Conservation (phyloP, 37 sponge, comb jelly and placozoan genomes). For the Ianthella basta region DNA sequence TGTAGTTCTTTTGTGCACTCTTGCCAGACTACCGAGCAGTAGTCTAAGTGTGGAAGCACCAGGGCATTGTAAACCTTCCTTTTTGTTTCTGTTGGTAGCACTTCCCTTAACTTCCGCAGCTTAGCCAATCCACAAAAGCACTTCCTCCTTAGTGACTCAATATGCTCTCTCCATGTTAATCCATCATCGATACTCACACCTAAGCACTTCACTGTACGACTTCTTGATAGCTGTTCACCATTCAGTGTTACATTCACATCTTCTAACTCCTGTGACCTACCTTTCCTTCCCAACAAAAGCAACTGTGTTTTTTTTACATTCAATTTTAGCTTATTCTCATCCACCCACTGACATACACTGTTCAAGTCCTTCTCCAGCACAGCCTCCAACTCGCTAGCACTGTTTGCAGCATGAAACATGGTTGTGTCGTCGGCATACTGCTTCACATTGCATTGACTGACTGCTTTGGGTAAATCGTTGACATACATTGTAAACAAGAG, state of each 20-base stretch:
- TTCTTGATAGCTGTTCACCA: not conserved
- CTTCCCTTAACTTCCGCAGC: constrained; percentile 14
- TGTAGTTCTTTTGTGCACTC: no score
- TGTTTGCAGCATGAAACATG: not conserved
- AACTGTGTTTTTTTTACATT: not conserved
- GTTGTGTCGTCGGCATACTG: constrained; percentile 51
- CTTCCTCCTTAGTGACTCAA: not conserved
- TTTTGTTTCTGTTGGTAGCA: constrained; percentile 2
- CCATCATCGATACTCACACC: not conserved
- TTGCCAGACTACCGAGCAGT: constrained; percentile 17
- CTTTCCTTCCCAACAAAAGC: not conserved
- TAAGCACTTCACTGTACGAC: not conserved
- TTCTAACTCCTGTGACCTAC: not conserved
- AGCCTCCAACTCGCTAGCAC: not conserved
- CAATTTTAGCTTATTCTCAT: not conserved
- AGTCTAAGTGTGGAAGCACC: constrained; percentile 19
- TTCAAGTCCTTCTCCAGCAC: not conserved
- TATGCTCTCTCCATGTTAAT: constrained; percentile 12
- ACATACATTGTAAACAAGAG: constrained; percentile 41
- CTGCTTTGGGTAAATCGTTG: constrained; percentile 34
- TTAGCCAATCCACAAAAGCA: not conserved
- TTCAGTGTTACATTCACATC: not conserved
- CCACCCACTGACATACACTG: not conserved
- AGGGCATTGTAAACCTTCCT: not conserved
- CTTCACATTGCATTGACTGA: not conserved